Percentiles rank a stretch among this genome's conserved stretches.
phyloP scores from a whole-genome alignment of 2,113 vertebrate species.

The Plestiodon gilberti region DNA sequence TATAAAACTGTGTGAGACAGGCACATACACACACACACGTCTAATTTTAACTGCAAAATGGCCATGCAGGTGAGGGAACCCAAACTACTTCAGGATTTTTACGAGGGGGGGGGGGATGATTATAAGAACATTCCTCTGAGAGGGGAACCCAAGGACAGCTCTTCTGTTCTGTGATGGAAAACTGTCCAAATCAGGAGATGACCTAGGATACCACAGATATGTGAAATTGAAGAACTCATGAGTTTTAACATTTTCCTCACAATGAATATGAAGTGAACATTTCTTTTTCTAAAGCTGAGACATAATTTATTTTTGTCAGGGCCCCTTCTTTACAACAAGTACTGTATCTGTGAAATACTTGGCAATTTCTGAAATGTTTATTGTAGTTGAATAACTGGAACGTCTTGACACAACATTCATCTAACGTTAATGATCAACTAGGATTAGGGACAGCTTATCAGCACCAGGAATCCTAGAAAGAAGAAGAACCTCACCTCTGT shows the following conservation, averaged over 20 bases:
- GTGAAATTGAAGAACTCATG: not conserved
- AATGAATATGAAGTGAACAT: not conserved
- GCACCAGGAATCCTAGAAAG: not conserved
- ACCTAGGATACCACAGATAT: not conserved
- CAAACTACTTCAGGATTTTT: not conserved
- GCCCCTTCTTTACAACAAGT: not conserved
- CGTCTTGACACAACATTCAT: not conserved
- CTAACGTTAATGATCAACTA: not conserved
- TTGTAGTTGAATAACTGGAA: not conserved
- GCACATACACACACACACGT: too few relatives aligned
- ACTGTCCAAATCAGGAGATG: not conserved
- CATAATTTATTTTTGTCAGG: too few relatives aligned
- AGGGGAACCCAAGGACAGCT: not conserved
- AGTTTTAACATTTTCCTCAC: not conserved
- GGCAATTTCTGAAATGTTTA: too few relatives aligned
- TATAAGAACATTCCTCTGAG: not conserved
- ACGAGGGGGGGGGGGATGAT: not conserved
- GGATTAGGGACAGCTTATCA: not conserved
- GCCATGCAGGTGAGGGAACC: not conserved
- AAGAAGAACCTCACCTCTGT: conserved; percentile 78
- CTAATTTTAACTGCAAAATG: not conserved
- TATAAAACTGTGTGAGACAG: too few relatives aligned
- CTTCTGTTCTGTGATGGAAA: not conserved
- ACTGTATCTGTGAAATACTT: not conserved
- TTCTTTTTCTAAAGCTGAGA: not conserved